A percentile compares a stretch with the other conserved stretches of the same genome.
Evolutionary conservation across 2,888 invertebrate genomes (phyloP).

Genomic region (Calameuta filiformis): DNA sequence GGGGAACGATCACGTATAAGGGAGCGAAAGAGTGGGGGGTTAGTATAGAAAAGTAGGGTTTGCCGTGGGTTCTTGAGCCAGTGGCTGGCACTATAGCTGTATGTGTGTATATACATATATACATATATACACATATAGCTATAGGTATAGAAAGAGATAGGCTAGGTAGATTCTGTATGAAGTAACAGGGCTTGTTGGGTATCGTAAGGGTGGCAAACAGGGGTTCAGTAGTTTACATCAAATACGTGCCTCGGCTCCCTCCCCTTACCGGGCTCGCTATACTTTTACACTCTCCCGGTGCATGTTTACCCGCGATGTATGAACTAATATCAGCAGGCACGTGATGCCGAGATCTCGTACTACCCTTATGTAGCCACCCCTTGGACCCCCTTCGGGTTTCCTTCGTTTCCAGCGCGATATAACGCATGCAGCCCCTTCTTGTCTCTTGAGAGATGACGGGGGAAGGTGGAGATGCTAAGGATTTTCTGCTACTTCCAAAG

Average conservation of each 20-base stretch:
- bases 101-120: too few species aligned
- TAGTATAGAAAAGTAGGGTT: too few species aligned
- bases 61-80: too few species aligned
- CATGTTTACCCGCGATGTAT: slow-evolving; percentile 47
- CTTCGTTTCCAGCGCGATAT: slow-evolving; percentile 11
- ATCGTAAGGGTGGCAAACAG: not conserved
- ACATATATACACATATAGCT: too few species aligned
- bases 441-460: too few species aligned
- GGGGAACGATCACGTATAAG: slow-evolving; percentile 24
- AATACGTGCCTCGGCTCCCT: slow-evolving; percentile 48
- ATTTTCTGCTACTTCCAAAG: too few species aligned
- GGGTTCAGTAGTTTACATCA: slow-evolving; percentile 57
- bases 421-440: not conserved
- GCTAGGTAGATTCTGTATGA: too few species aligned
- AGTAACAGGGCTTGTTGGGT: too few species aligned
- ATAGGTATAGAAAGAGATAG: too few species aligned
- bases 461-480: too few species aligned
- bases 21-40: not conserved
- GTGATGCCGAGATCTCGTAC: slow-evolving; percentile 42
- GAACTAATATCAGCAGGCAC: slow-evolving; percentile 61
- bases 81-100: too few species aligned
- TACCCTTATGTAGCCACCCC: slow-evolving; percentile 14
- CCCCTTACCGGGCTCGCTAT: slow-evolving; percentile 19
- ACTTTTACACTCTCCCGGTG: slow-evolving; percentile 19
- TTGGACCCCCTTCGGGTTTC: not conserved